phyloP scores from a whole-genome alignment of 2,888 invertebrate genomes.

The Hydrotaea diabolus region DNA sequence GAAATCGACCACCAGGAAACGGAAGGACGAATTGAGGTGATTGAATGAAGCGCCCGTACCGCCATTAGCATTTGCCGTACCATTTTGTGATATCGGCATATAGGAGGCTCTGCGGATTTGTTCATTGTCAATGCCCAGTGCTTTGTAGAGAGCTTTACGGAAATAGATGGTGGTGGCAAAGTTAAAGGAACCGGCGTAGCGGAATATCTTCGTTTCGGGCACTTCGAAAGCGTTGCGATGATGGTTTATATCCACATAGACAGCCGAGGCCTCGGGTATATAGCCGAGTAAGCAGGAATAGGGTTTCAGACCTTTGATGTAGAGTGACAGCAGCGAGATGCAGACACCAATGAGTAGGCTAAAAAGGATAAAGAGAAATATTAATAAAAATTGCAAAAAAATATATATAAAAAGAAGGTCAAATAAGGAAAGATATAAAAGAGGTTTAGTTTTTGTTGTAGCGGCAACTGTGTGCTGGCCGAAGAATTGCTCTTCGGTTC shows the following conservation, averaged over 20 bases:
- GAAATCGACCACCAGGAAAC: slow-evolving; percentile 83
- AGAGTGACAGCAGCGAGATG: slow-evolving; percentile 85
- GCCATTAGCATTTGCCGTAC: slow-evolving; percentile 46
- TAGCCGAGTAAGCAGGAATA: slow-evolving; percentile 84
- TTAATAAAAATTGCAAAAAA: background rate
- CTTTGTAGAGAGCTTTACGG: slow-evolving; percentile 82
- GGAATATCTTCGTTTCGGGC: slow-evolving; percentile 85
- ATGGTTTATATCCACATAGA: slow-evolving; percentile 85
- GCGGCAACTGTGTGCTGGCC: too few relatives aligned
- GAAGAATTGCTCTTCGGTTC: too few relatives aligned
- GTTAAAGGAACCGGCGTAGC: slow-evolving; percentile 86
- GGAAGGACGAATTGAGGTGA: slow-evolving; percentile 70
- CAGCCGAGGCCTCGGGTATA: slow-evolving; percentile 84
- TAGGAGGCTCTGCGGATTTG: slow-evolving; percentile 71
- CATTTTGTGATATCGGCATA: slow-evolving; percentile 70
- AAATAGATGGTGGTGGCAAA: slow-evolving; percentile 85
- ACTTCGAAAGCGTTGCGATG: slow-evolving; percentile 85
- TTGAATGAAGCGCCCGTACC: slow-evolving; percentile 54
- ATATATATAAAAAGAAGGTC: background rate
- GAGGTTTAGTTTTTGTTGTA: too few relatives aligned
- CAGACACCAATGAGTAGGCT: slow-evolving; percentile 84
- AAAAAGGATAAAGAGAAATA: slow-evolving; percentile 32
- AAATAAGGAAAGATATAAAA: too few relatives aligned
- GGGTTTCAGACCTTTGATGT: slow-evolving; percentile 85
- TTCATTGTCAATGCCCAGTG: slow-evolving; percentile 81